A percentile compares a stretch with the other conserved stretches of the same genome.
Evolutionary conservation across 2,797 vertebrate genomes (phyloP).

Genomic region (Neoniphon sammara): DNA sequence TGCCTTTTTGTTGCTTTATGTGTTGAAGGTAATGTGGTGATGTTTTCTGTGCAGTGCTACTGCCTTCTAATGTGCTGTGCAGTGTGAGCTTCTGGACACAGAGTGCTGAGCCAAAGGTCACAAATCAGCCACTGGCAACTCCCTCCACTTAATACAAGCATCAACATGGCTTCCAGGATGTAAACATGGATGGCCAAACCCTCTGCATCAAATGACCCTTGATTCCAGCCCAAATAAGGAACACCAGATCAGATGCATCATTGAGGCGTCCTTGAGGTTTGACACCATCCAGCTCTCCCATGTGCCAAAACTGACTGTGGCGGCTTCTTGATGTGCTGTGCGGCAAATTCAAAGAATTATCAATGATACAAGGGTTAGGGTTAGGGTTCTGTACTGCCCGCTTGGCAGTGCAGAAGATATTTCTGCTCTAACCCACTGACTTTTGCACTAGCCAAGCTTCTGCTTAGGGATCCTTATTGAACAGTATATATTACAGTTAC

Average conservation of each 20-base stretch:
- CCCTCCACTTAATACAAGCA: constrained; percentile 43
- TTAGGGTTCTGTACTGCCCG: too few species aligned
- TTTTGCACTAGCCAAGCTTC: too few species aligned
- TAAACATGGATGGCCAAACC: constrained; percentile 7
- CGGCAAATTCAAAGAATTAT: too few species aligned
- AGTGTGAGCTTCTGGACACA: constrained; percentile 39
- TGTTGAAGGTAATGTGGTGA: not conserved
- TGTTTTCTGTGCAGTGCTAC: constrained; percentile 12
- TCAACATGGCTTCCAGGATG: constrained; percentile 8
- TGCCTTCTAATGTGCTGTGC: constrained; percentile 20
- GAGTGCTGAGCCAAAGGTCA: constrained; percentile 38
- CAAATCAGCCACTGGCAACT: constrained; percentile 34
- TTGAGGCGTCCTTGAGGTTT: not conserved
- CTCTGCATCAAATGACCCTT: not conserved
- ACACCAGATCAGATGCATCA: not conserved
- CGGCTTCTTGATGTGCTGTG: not conserved
- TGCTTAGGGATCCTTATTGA: too few species aligned
- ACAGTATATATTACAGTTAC: not conserved
- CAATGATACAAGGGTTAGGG: too few species aligned
- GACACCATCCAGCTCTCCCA: not conserved
- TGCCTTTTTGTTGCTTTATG: not conserved
- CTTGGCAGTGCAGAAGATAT: too few species aligned
- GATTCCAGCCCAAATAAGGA: not conserved
- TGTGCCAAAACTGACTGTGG: not conserved
- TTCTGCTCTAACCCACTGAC: too few species aligned